Conservation (phyloP, 1,140 invertebrate genomes). For the Hyphantria cunea region DNA sequence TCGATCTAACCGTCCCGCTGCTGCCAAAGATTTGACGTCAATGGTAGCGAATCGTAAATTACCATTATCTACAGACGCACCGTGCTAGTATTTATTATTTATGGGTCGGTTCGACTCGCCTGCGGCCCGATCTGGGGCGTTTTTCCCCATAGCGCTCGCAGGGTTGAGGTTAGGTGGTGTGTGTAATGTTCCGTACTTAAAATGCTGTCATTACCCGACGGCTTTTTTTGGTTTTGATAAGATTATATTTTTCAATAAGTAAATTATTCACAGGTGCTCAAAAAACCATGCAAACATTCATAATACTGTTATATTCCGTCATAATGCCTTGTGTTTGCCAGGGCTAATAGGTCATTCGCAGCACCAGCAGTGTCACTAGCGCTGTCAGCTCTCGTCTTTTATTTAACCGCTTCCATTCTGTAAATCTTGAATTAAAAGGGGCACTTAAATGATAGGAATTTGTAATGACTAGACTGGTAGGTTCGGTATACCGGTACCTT, state of each 20-base stretch:
- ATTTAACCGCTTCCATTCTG: no score
- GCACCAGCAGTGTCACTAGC: no score
- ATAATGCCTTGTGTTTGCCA: no score
- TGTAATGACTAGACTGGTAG: no score
- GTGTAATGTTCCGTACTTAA: constrained; percentile 32
- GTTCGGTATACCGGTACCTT: no score
- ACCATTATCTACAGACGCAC: constrained; percentile 81
- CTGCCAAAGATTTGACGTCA: constrained; percentile 72
- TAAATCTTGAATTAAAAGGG: no score
- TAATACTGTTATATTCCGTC: no score
- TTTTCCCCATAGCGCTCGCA: constrained; percentile 56
- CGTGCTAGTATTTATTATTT: constrained; percentile 80
- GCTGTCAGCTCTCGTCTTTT: no score
- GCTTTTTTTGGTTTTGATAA: constrained; percentile 21
- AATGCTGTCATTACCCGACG: constrained; percentile 27
- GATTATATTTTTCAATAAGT: neutral
- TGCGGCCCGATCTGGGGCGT: constrained; percentile 55
- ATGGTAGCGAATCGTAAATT: constrained; percentile 78
- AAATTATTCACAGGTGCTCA: no score
- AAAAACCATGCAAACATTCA: no score
- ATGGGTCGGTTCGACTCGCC: constrained; percentile 76
- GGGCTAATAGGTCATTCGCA: no score
- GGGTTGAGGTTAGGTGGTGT: constrained; percentile 42
- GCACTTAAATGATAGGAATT: no score
- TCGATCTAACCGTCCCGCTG: constrained; percentile 55